A percentile compares a stretch with the other conserved stretches of the same genome.
phyloP scores from a whole-genome alignment of 2,888 invertebrate genomes.

The Chironomus riparius region DNA sequence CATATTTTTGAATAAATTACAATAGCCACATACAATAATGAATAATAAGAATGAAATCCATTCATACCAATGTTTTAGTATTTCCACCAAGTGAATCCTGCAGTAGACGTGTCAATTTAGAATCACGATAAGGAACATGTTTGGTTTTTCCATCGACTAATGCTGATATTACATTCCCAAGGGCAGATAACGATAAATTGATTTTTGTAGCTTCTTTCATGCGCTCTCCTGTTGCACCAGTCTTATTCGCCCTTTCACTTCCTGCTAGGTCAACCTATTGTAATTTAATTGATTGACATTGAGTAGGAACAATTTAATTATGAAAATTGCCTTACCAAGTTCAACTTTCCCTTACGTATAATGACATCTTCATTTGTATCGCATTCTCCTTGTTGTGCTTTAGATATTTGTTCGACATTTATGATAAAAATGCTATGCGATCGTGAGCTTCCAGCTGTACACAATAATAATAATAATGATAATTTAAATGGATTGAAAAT shows the following conservation, averaged over 20 bases:
- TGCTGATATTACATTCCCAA: slow-evolving; percentile 81
- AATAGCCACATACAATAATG: background rate
- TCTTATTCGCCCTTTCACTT: slow-evolving; percentile 74
- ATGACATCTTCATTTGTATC: slow-evolving; percentile 40
- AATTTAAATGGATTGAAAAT: background rate
- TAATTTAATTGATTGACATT: background rate
- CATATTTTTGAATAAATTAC: background rate
- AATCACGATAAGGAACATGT: slow-evolving; percentile 74
- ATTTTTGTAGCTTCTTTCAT: slow-evolving; percentile 85
- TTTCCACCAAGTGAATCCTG: slow-evolving; percentile 80
- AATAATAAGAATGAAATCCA: background rate
- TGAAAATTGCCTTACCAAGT: slow-evolving; percentile 50
- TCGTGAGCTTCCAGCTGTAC: slow-evolving; percentile 58
- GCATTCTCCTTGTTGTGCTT: slow-evolving; percentile 33
- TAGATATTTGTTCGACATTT: slow-evolving; percentile 67
- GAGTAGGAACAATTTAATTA: background rate
- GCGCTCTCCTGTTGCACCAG: slow-evolving; percentile 75
- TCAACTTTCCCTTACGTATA: slow-evolving; percentile 64
- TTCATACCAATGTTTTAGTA: slow-evolving; percentile 58
- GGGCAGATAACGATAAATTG: slow-evolving; percentile 74
- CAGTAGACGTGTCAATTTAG: slow-evolving; percentile 69
- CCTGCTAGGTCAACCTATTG: slow-evolving; percentile 63
- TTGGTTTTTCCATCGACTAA: slow-evolving; percentile 64
- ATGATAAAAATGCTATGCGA: slow-evolving; percentile 85
- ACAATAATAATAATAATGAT: background rate